Conservation (phyloP, 2,113 vertebrate genomes). For the Syngnathus scovelli region DNA sequence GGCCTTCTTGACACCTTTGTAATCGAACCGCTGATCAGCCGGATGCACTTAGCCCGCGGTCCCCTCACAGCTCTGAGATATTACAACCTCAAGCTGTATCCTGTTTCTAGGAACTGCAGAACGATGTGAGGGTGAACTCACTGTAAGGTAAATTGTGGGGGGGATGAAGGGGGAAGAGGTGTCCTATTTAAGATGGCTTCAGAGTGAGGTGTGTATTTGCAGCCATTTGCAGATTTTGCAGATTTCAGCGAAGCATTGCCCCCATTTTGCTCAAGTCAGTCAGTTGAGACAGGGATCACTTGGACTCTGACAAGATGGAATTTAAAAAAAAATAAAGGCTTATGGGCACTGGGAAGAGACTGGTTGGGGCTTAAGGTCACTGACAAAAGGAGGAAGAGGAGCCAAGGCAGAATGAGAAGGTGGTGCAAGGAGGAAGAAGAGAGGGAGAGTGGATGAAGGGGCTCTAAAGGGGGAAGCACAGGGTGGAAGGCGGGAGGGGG, state of each 20-base stretch:
- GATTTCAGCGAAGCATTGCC: not conserved
- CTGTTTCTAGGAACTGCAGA: conserved; percentile 44
- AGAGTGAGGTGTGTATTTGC: not conserved
- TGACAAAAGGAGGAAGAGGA: conserved; percentile 8
- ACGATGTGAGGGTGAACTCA: not conserved
- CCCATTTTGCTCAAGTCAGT: not conserved
- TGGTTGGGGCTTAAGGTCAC: conserved; percentile 8
- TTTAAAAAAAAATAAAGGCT: not conserved
- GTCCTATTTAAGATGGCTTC: conserved; percentile 8
- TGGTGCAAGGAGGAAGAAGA: conserved; percentile 26
- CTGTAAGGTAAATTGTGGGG: not conserved
- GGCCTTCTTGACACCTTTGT: conserved; percentile 30
- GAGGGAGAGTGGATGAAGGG: conserved; percentile 33
- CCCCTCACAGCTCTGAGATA: conserved; percentile 19
- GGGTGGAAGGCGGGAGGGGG: conserved; percentile 14
- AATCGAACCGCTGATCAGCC: conserved; percentile 19
- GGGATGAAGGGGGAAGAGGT: conserved; percentile 1
- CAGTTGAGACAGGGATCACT: not conserved
- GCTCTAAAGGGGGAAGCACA: conserved; percentile 24
- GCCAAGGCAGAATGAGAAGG: conserved; percentile 17
- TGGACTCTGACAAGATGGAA: not conserved
- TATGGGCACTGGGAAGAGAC: conserved; percentile 9
- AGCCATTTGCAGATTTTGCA: not conserved
- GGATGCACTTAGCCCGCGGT: conserved; percentile 31
- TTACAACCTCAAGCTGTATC: conserved; percentile 34